Base-by-base conservation (phyloP, 2,888 invertebrate genomes). In the Baccha elongata region DNA sequence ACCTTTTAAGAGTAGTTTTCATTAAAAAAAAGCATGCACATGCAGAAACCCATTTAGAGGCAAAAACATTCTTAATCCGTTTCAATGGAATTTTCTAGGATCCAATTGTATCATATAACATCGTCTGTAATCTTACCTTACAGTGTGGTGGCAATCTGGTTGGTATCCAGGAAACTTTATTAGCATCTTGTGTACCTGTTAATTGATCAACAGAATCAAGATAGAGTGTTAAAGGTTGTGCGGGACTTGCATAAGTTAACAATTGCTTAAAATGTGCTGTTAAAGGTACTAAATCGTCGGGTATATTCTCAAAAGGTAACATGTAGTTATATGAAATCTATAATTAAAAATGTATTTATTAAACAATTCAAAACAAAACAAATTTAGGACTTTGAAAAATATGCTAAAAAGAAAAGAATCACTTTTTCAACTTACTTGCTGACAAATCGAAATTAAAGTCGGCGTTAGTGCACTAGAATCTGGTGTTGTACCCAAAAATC, bases 201-300 rank as follows among this genome's bases (percentile, higher is more conserved):
- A 99, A 92, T 90, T 99, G 98, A 91, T 99, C 99, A 1, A 99
- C 96, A 0, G 98, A 98, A 90, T 99, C 99, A 87, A 99, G 91
- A 89, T 98, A 98, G 46, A 99, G 92, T 0, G 98, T 93, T 48
- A 99, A 91, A 0, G 99, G 98, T 87, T 97, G 96, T 86, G 96
- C 95, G 81, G 92, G 91, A 0, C 93, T 95, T 0, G 97, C 97
- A 90, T 95, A 93, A 6, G 96, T 95, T 74, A 99, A 91, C 50
- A 99, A 92, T 86, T 98, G 96, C 91, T 99, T 99, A 91, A 99
- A 98, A 91, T 98, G 96, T 0, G 98, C 98, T 5, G 98, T 98
- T 37, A 99, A 92, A 1, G 98, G 98, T 26, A 99, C 98, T 86
- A 99, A 91, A 89, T 99, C 99, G 87, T 98, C 98, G 0, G 99